phyloP scores from a whole-genome alignment of 2,888 invertebrate species.

The Hedychridium roseum region DNA sequence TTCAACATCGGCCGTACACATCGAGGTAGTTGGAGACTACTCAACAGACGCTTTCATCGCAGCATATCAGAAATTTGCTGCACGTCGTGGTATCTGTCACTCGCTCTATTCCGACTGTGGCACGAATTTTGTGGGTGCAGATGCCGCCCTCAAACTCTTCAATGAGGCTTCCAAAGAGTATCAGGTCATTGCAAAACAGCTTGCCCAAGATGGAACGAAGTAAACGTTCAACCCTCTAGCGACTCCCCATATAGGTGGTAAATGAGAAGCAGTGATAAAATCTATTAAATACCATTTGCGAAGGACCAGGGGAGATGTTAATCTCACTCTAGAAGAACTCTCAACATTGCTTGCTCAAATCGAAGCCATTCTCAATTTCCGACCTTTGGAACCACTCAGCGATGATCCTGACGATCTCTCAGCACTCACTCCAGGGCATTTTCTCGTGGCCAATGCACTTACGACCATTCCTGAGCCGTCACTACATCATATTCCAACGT shows the following conservation, averaged over 20 bases:
- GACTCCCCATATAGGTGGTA: constrained; percentile 40
- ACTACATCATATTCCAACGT: constrained; percentile 20
- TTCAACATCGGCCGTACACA: constrained; percentile 18
- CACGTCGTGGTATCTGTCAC: background rate
- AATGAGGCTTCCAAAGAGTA: background rate
- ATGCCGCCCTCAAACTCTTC: constrained; percentile 11
- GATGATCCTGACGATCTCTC: constrained; percentile 22
- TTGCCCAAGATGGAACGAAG: constrained; percentile 17
- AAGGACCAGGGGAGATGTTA: constrained; percentile 20
- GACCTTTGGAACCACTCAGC: constrained; percentile 34
- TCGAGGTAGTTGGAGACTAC: background rate
- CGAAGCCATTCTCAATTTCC: constrained; percentile 37
- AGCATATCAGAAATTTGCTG: background rate
- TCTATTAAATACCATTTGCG: constrained; percentile 35
- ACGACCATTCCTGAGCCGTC: constrained; percentile 32
- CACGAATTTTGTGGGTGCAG: background rate
- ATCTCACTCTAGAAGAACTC: constrained; percentile 39
- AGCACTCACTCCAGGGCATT: constrained; percentile 22
- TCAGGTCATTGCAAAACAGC: background rate
- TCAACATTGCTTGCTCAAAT: constrained; percentile 32
- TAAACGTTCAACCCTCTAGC: constrained; percentile 39
- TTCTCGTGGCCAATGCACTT: constrained; percentile 39
- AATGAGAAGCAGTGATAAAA: no score
- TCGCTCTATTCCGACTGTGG: background rate
- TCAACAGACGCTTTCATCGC: background rate